Evolutionary conservation across 2,888 invertebrate species (phyloP), one percentile per base, ranked within the genome.

Genomic region (Atethmia centrago): DNA sequence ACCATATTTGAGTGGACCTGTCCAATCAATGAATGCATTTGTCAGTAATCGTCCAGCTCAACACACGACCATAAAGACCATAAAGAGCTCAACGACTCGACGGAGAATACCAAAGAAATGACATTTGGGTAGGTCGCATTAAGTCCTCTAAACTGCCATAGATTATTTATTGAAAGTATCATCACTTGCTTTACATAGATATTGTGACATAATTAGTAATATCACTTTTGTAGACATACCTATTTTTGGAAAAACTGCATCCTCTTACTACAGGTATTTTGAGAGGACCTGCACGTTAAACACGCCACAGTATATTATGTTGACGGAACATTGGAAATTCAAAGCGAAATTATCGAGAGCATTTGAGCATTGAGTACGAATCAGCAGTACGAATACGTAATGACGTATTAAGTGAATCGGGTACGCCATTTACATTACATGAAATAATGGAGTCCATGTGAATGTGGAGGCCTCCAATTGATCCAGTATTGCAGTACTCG

Each of bases 361-460:
- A 73, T 73, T 80, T 65, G 64, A 55, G 77, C 28, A 28, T 51
- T 59, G 80, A 74, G 45, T n/a, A 16, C 74, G 77, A 77, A 64
- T 80, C 77, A 80, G 74, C 47, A 31, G 28, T 51, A 51, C 70
- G 79, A 81, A 79, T 82, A 56, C 81, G 28, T 78, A 78, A 67
- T 77, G 76, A 75, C 21, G 47, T 63, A 67, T 63, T 67, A 81
- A 75, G 63, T 67, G 78, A 63, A 67, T 76, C 62, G 62, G 31
- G 45, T n/a, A 40, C 21, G 45, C 19, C 19, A 67, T 58, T 67
- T 68, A 81, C 51, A 68, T 56, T 31, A 51, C 49, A 62, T 62
- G 5, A 62, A 55, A 62, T 62, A 71, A 79, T 71, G 61, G 14
- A 62, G 61, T 56, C 5, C 14, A 36, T 36, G 14, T 71, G 49